A percentile compares a stretch with the other conserved stretches of the same genome.
These are phyloP conservation scores for Hedya salicella DNA, from an alignment of 2,888 invertebrate genomes.

Conservation along the genomic window DNA sequence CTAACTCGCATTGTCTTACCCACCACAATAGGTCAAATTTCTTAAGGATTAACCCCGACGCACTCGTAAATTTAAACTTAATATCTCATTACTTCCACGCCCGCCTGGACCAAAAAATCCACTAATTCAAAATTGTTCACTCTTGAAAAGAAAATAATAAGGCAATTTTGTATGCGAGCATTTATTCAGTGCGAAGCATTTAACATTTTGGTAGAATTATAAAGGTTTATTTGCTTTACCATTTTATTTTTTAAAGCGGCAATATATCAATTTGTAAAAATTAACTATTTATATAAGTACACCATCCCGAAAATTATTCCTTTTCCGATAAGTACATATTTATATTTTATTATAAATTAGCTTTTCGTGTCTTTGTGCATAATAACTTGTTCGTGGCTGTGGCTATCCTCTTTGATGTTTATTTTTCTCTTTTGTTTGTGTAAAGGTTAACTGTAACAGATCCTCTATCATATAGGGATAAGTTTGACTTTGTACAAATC, in stretches of 20 bases:
- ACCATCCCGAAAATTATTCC: too few species aligned
- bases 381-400: too few species aligned
- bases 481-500: too few species aligned
- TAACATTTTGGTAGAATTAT: conserved; percentile 3
- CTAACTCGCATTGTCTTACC: conserved; percentile 81
- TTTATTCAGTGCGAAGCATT: conserved; percentile 1
- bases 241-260: not conserved
- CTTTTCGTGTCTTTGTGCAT: too few species aligned
- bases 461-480: too few species aligned
- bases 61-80: conserved; percentile 81
- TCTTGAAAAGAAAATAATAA: conserved; percentile 22
- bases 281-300: not conserved
- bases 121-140: conserved; percentile 25
- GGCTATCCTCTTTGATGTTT: too few species aligned
- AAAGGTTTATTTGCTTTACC: conserved; percentile 5
- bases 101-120: conserved; percentile 67
- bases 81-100: conserved; percentile 83
- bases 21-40: conserved; percentile 81
- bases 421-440: too few species aligned
- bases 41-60: conserved; percentile 76
- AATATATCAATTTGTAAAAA: not conserved
- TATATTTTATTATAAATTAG: too few species aligned
- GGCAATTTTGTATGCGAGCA: conserved; percentile 7
- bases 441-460: too few species aligned
- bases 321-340: too few species aligned